These are phyloP conservation scores for Leptinotarsa haldemani DNA, from an alignment of 2,888 invertebrate species.

Conservation along the genomic window DNA sequence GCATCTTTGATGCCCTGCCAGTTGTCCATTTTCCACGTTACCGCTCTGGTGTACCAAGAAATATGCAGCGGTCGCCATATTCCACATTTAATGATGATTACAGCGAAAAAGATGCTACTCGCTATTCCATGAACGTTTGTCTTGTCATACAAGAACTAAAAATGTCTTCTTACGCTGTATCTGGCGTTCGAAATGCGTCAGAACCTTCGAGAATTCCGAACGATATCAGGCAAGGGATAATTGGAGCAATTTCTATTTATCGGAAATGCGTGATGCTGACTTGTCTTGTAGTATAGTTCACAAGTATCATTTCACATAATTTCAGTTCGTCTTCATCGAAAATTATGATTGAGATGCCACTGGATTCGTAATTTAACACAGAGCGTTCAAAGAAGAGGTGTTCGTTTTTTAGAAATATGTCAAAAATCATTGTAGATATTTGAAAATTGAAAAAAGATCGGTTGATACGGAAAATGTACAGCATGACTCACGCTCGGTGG, in stretches of 20 bases:
- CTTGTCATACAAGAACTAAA: background rate
- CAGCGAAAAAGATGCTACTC: background rate
- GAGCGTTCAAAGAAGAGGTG: no score
- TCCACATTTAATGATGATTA: background rate
- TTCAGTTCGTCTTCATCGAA: no score
- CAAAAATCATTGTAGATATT: no score
- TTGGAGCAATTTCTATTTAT: background rate
- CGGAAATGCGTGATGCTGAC: background rate
- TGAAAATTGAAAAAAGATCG: no score
- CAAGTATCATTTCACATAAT: no score
- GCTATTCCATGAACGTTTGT: background rate
- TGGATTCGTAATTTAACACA: no score
- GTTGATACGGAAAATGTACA: no score
- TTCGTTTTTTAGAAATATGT: no score
- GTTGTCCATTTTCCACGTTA: background rate
- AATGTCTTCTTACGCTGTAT: background rate
- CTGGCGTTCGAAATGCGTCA: background rate
- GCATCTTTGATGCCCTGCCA: background rate
- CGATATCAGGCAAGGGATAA: background rate
- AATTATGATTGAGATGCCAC: no score
- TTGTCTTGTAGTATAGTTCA: no score
- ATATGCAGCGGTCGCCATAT: background rate
- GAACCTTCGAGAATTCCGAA: background rate
- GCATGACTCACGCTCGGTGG: no score
- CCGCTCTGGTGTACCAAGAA: background rate